Evolutionary conservation across 1,140 invertebrate species (phyloP), one percentile per base, ranked within the genome.

Genomic region (Leptinotarsa defecta): DNA sequence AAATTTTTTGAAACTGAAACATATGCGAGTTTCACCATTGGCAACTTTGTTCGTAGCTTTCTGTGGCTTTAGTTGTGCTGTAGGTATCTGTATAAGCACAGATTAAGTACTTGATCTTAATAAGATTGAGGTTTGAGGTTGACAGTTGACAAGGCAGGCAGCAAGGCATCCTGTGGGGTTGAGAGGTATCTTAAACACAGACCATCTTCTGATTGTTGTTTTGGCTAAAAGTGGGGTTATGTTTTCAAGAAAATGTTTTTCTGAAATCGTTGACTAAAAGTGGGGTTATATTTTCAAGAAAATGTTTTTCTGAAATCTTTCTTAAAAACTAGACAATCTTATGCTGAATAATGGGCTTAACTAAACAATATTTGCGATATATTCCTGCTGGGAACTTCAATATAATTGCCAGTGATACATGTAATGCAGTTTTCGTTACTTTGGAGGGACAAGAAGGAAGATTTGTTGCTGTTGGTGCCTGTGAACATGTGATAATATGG

Each of bases 341-440:
- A 43, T 43, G 34, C 34, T 57, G n/a, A 19, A 65, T 15, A 80
- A 99, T 99, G 97, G 96, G 96, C 76, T 86, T 99, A 78, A 99
- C 97, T 22, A 98, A 98, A 85, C 95, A 99, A 87, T 99, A 99
- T 90, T 89, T 98, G 72, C 91, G 95, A 67, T 99, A 96, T 86
- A 89, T 90, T 13, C 91, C 93, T 15, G 91, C 91, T 68, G 91
- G 93, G 49, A 92, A 91, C 81, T 95, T 96, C 86, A 97, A 97
- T 84, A 90, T 98, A 64, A 93, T 98, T 76, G 91, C 91, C 4
- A 95, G 93, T 86, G 85, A 89, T 20, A 91, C 91, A 73, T 93
- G 93, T 78, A 96, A 96, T 86, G 86, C 92, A 48, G 86, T 90
- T 65, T 95, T 95, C 90, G 91, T 92, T n/a, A 90, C 88, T 17